Conservation (phyloP, 2,113 vertebrate genomes). For the Cettia cetti region DNA sequence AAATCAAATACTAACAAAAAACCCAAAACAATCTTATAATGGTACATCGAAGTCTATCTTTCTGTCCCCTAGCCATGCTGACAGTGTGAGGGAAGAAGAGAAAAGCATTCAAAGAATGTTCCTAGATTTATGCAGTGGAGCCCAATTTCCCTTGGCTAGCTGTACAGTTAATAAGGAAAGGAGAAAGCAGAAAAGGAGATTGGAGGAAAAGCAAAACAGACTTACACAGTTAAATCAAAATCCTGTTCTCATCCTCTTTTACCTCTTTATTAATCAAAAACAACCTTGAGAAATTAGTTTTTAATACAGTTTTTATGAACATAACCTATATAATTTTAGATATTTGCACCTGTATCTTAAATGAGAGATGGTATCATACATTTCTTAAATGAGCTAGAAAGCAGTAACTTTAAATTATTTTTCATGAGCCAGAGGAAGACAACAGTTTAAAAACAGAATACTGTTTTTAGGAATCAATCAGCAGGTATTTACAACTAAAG, state of each 20-base stretch:
- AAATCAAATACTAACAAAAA: not conserved
- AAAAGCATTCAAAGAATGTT: not conserved
- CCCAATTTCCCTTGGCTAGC: not conserved
- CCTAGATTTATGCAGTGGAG: not conserved
- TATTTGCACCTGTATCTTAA: not conserved
- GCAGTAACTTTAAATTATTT: not conserved
- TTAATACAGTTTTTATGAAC: not conserved
- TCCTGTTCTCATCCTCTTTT: not conserved
- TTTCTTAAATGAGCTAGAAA: not conserved
- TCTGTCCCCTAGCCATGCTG: not conserved
- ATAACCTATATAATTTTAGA: not conserved
- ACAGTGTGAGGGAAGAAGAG: not conserved
- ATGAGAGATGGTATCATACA: not conserved
- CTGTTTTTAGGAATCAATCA: not conserved
- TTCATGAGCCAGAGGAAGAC: not conserved
- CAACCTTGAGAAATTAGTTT: not conserved
- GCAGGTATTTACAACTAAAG: not conserved
- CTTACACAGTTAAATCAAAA: not conserved
- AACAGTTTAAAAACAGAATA: not conserved
- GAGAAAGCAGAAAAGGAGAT: not conserved
- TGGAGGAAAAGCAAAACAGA: not conserved
- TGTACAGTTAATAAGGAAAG: not conserved
- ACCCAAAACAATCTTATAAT: not conserved
- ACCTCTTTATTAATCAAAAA: not conserved
- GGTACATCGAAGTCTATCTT: not conserved